Conservation (phyloP, 2,797 vertebrate species). For the Melopsittacus undulatus region DNA sequence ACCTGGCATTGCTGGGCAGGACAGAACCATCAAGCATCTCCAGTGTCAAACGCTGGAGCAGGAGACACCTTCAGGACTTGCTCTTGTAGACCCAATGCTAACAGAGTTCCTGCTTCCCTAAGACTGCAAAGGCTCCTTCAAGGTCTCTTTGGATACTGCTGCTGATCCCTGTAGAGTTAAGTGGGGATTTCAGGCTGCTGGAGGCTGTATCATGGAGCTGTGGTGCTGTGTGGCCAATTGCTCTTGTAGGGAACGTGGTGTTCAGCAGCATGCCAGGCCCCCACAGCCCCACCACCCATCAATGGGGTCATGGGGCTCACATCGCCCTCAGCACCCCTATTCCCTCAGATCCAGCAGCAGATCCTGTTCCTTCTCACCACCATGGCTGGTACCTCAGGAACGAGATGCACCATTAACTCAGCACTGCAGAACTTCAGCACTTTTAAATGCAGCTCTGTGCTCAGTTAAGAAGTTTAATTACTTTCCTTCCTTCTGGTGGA, state of each 20-base stretch:
- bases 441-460: background rate
- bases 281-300: background rate
- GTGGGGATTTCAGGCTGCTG: background rate
- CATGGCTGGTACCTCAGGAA: background rate
- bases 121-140: background rate
- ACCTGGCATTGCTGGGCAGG: background rate
- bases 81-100: background rate
- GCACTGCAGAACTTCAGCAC: background rate
- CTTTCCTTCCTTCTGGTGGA: background rate
- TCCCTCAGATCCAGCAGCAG: background rate
- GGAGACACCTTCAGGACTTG: background rate
- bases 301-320: fast-evolving
- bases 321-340: background rate
- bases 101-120: background rate
- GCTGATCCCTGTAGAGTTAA: background rate
- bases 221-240: background rate
- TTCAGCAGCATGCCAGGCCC: background rate
- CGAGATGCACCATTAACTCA: background rate
- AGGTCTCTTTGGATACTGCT: background rate
- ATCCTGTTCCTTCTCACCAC: background rate
- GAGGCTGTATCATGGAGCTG: background rate
- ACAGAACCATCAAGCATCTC: background rate
- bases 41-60: background rate
- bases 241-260: background rate
- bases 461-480: background rate